Evolutionary conservation across 2,888 invertebrate species (phyloP).

Genomic region (Hipparchia semele): DNA sequence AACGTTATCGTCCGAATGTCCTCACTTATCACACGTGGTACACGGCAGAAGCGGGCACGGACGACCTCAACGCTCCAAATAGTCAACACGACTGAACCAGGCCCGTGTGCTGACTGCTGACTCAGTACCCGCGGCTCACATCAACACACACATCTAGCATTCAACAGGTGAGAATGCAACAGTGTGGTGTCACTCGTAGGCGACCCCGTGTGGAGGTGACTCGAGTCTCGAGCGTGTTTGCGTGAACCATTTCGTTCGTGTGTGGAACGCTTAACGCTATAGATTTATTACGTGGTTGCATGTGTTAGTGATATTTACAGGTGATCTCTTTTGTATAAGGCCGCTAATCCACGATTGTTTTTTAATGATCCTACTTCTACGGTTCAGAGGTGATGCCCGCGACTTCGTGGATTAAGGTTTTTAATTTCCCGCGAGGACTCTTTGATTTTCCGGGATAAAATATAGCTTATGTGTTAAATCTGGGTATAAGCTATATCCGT

Average conservation of each 20-base stretch:
- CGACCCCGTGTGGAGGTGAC: slow-evolving; percentile 75
- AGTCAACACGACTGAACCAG: slow-evolving; percentile 74
- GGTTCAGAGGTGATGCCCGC: too few relatives aligned
- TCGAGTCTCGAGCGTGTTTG: slow-evolving; percentile 52
- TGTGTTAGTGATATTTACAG: slow-evolving; percentile 63
- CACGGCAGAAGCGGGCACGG: slow-evolving; percentile 32
- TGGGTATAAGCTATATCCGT: too few relatives aligned
- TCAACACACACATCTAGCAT: slow-evolving; percentile 62
- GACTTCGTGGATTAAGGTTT: too few relatives aligned
- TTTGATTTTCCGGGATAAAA: too few relatives aligned
- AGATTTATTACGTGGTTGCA: slow-evolving; percentile 62
- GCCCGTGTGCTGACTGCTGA: slow-evolving; percentile 46
- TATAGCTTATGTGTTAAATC: too few relatives aligned
- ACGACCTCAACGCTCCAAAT: slow-evolving; percentile 78
- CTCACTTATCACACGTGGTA: slow-evolving; percentile 51
- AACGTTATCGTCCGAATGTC: too few relatives aligned
- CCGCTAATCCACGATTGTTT: too few relatives aligned
- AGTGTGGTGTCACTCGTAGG: slow-evolving; percentile 71
- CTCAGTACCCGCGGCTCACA: slow-evolving; percentile 48
- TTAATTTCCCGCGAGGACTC: too few relatives aligned
- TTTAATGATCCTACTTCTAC: too few relatives aligned
- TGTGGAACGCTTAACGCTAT: slow-evolving; percentile 47
- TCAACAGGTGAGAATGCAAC: slow-evolving; percentile 78
- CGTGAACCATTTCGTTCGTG: slow-evolving; percentile 77
- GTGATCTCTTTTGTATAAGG: slow-evolving; percentile 65